phyloP scores from a whole-genome alignment of 2,113 vertebrate genomes.

The Trochalopteron elliotii region DNA sequence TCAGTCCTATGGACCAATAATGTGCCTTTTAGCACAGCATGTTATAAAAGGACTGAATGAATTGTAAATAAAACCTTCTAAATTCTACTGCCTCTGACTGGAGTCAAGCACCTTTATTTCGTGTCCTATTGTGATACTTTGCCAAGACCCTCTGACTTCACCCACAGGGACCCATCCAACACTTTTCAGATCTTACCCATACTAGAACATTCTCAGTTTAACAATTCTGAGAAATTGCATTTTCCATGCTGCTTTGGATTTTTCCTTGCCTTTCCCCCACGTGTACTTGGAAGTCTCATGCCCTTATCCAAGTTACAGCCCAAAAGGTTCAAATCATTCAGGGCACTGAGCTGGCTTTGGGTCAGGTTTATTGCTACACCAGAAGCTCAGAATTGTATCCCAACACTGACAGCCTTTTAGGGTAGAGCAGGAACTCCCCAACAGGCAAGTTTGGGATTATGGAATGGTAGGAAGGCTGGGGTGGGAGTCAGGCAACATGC shows the following conservation, averaged over 20 bases:
- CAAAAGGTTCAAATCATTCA: neutral
- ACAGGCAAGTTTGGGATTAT: neutral
- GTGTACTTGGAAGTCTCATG: accelerated
- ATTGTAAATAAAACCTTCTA: too few relatives aligned
- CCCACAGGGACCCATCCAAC: accelerated
- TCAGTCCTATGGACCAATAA: too few relatives aligned
- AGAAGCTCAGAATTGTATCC: neutral
- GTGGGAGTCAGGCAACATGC: neutral
- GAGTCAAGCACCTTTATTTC: too few relatives aligned
- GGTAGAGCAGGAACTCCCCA: accelerated
- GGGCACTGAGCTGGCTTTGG: neutral
- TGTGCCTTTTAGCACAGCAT: too few relatives aligned
- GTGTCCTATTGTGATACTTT: too few relatives aligned
- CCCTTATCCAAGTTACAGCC: neutral
- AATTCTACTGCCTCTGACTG: too few relatives aligned
- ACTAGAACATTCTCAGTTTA: neutral
- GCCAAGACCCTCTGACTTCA: accelerated
- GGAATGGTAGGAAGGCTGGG: neutral
- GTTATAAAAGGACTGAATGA: too few relatives aligned
- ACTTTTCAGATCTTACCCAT: neutral
- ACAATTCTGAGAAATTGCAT: accelerated
- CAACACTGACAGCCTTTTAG: neutral
- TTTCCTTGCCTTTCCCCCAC: neutral
- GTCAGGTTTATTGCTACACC: neutral
- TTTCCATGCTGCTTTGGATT: accelerated